Evolutionary conservation across 2,888 invertebrate genomes (phyloP).

Genomic region (Drosophila subsilvestris): DNA sequence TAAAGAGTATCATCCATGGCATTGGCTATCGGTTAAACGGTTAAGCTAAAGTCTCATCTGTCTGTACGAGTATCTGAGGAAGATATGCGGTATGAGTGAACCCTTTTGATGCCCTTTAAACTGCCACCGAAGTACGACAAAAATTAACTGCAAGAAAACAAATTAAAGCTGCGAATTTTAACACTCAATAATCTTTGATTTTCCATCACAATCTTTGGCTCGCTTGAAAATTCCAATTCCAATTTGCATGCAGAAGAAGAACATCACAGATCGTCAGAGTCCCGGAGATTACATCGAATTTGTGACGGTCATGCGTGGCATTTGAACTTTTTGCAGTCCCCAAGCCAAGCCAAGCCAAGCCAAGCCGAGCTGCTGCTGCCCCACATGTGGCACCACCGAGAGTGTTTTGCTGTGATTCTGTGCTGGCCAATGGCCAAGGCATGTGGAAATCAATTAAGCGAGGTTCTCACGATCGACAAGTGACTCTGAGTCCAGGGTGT

Average conservation of each 20-base stretch:
- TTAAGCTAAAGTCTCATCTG: neutral
- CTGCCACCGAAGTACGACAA: too few species aligned
- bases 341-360: conserved; percentile 39
- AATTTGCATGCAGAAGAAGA: conserved; percentile 21
- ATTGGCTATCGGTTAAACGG: neutral
- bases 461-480: conserved; percentile 82
- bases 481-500: conserved; percentile 16
- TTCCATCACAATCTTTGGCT: neutral
- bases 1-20: neutral
- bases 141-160: neutral
- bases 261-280: neutral
- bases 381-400: conserved; percentile 51
- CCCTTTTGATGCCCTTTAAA: neutral
- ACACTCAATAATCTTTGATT: neutral
- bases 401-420: conserved; percentile 1
- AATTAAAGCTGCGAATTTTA: neutral
- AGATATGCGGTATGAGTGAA: too few species aligned
- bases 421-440: conserved; percentile 58
- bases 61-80: neutral
- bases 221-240: neutral
- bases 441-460: conserved; percentile 84
- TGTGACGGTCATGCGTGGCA: conserved; percentile 62
- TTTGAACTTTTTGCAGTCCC: conserved; percentile 64
- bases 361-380: conserved; percentile 43
- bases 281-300: conserved; percentile 52